A percentile compares a stretch with the other conserved stretches of the same genome.
Conservation (phyloP, 1,140 invertebrate genomes). For the Lordiphosa clarofinis region DNA sequence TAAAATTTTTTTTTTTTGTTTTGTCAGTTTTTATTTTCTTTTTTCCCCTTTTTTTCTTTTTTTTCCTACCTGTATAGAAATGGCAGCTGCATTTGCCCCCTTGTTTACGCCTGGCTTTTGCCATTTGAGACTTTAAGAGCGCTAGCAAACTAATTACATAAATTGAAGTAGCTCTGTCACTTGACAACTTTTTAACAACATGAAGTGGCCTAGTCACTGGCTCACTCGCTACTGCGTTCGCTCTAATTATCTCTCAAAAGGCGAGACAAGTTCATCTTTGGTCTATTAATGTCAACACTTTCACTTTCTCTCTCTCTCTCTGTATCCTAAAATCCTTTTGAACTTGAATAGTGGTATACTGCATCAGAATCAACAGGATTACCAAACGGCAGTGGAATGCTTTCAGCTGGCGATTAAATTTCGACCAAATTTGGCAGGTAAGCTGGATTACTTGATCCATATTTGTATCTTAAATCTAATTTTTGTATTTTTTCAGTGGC, state of each 20-base stretch:
- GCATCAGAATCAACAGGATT: slow-evolving; percentile 92
- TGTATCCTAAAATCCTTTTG: slow-evolving; percentile 48
- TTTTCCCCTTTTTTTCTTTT: not conserved
- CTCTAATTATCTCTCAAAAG: slow-evolving; percentile 62
- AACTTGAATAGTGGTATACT: slow-evolving; percentile 88
- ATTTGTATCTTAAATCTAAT: not conserved
- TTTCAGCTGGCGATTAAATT: slow-evolving; percentile 96
- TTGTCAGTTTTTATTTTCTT: not conserved
- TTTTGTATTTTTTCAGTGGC: slow-evolving; percentile 85
- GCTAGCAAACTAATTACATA: slow-evolving; percentile 54
- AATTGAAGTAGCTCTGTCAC: slow-evolving; percentile 17
- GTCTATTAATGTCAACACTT: slow-evolving; percentile 59
- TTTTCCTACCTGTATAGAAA: slow-evolving; percentile 20
- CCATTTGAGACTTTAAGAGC: slow-evolving; percentile 32
- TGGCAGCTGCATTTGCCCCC: not conserved
- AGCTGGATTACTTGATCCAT: slow-evolving; percentile 79
- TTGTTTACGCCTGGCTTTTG: slow-evolving; percentile 16
- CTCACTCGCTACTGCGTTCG: slow-evolving; percentile 16
- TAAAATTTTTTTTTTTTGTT: no score
- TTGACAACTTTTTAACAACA: not conserved
- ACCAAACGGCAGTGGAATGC: slow-evolving; percentile 93
- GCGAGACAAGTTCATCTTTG: slow-evolving; percentile 51
- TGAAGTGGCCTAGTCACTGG: slow-evolving; percentile 34
- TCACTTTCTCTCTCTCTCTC: slow-evolving; percentile 77
- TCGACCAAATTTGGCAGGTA: slow-evolving; percentile 95